These are phyloP conservation scores for Saturnia japonica DNA, from an alignment of 2,888 invertebrate genomes.

Conservation along the genomic window DNA sequence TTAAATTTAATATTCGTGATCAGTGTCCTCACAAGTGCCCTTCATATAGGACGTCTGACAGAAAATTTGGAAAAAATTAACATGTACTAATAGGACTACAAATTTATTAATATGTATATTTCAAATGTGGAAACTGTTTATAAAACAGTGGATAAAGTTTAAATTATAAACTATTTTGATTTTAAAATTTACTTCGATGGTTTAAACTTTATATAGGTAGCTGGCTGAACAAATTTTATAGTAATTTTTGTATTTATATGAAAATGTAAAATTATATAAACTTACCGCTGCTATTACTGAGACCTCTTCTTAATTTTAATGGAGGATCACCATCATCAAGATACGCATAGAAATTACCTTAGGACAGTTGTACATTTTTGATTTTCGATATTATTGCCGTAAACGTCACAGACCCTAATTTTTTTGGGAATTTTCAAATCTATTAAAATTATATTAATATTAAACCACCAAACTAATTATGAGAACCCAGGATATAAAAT, in stretches of 20 bases:
- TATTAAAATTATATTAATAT: not conserved
- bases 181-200: too few relatives aligned
- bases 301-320: conserved; percentile 33
- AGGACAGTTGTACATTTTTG: conserved; percentile 28
- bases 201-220: not conserved
- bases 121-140: too few relatives aligned
- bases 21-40: too few relatives aligned
- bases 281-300: conserved; percentile 39
- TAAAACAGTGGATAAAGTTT: too few relatives aligned
- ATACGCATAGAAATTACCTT: conserved; percentile 32
- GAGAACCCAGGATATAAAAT: too few relatives aligned
- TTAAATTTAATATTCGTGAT: too few relatives aligned
- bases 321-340: conserved; percentile 28
- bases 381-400: conserved; percentile 44
- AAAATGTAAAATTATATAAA: not conserved
- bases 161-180: too few relatives aligned
- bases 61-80: too few relatives aligned
- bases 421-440: not conserved
- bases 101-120: too few relatives aligned
- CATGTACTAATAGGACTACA: too few relatives aligned
- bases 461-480: too few relatives aligned
- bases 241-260: not conserved
- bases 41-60: too few relatives aligned
- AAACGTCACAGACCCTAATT: conserved; percentile 33
- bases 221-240: not conserved